phyloP scores from a whole-genome alignment of 2,797 vertebrate genomes.

The Pangasius krempfi region DNA sequence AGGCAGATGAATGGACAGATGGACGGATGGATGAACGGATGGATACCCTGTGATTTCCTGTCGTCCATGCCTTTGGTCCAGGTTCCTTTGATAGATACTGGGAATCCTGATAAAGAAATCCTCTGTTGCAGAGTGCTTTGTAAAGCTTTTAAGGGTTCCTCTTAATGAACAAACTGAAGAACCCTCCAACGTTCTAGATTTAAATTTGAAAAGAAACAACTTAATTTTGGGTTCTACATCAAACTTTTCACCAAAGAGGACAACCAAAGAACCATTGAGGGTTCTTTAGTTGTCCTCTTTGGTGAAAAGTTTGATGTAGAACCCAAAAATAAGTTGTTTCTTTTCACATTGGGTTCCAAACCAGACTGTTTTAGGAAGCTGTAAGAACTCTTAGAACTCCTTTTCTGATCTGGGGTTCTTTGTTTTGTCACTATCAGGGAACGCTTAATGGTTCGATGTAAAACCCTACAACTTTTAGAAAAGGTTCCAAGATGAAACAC shows the following conservation, averaged over 20 bases:
- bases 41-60: neutral
- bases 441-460: neutral
- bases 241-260: too few relatives aligned
- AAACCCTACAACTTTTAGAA: neutral
- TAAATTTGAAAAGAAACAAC: too few relatives aligned
- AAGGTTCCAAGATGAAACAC: neutral
- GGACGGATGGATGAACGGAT: too few relatives aligned
- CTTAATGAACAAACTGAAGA: neutral
- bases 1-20: too few relatives aligned
- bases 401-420: neutral
- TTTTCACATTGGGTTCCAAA: neutral
- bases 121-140: neutral
- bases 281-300: neutral
- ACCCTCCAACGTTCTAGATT: neutral
- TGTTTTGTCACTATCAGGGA: neutral
- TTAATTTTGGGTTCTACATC: too few relatives aligned
- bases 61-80: neutral
- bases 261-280: too few relatives aligned
- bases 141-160: neutral
- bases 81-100: neutral
- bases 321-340: neutral
- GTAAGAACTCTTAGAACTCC: neutral
- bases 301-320: neutral
- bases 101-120: neutral
- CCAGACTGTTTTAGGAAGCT: neutral